A percentile compares a stretch with the other conserved stretches of the same genome.
Conservation (phyloP, 2,797 vertebrate genomes). For the Myioborus miniatus region DNA sequence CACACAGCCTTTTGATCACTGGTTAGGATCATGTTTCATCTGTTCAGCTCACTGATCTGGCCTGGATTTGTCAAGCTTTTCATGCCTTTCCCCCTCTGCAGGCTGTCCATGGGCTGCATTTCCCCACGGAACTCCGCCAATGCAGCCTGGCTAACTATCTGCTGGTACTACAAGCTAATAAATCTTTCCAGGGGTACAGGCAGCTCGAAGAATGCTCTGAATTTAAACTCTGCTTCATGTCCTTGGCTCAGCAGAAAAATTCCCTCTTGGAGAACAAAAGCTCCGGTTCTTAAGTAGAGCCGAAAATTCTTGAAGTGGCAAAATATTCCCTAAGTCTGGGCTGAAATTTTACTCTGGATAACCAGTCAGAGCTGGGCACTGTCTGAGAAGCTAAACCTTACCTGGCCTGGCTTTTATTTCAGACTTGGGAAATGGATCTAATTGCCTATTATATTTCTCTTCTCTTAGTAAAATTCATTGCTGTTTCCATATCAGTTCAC, state of each 20-base stretch:
- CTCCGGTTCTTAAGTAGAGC: not conserved
- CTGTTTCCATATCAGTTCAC: not conserved
- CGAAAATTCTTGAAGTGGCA: not conserved
- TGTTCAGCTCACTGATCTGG: not conserved
- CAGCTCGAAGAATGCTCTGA: not conserved
- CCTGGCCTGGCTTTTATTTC: not conserved
- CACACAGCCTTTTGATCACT: not conserved
- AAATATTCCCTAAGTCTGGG: not conserved
- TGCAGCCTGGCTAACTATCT: constrained; percentile 25
- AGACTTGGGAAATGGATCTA: not conserved
- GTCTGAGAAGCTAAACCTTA: not conserved
- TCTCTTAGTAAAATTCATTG: not conserved
- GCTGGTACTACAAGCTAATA: constrained; percentile 21
- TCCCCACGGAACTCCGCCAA: constrained; percentile 16
- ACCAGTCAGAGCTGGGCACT: not conserved
- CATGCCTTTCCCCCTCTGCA: not conserved
- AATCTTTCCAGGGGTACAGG: constrained; percentile 17
- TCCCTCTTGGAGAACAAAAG: not conserved
- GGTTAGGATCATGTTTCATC: not conserved
- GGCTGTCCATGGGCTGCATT: not conserved
- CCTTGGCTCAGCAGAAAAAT: not conserved
- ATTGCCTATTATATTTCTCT: not conserved
- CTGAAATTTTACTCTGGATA: not conserved
- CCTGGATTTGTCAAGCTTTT: not conserved
- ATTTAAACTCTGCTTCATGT: not conserved